Conservation (phyloP, 2,888 invertebrate species). For the Cheilosia urbana region DNA sequence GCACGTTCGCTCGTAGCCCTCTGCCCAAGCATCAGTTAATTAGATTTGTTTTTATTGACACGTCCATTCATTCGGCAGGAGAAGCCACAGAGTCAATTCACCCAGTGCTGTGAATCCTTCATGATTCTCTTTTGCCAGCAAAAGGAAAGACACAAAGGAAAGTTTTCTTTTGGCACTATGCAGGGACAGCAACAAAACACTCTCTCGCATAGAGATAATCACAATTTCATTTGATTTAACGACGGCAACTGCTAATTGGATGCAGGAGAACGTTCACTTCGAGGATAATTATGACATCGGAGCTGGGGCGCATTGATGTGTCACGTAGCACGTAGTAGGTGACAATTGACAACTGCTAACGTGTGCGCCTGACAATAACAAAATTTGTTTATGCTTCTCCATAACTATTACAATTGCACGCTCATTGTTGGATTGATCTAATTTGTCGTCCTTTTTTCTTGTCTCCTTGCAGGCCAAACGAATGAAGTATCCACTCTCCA, state of each 20-base stretch:
- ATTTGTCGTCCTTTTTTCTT: constrained; percentile 30
- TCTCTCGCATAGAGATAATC: constrained; percentile 41
- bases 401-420: constrained; percentile 20
- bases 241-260: constrained; percentile 70
- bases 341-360: neutral
- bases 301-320: constrained; percentile 59
- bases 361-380: constrained; percentile 26
- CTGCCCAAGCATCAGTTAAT: constrained; percentile 49
- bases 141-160: neutral
- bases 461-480: constrained; percentile 54
- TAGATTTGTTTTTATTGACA: constrained; percentile 65
- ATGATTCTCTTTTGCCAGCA: neutral
- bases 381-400: constrained; percentile 2
- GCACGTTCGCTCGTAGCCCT: neutral
- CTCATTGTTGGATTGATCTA: constrained; percentile 62
- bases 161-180: neutral
- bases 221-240: constrained; percentile 71
- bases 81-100: constrained; percentile 24
- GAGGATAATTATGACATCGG: constrained; percentile 52
- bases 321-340: constrained; percentile 46
- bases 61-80: constrained; percentile 2
- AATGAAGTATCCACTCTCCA: constrained; percentile 5
- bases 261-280: constrained; percentile 42
- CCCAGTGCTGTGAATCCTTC: constrained; percentile 3
- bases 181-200: neutral